A percentile compares a stretch with the other conserved stretches of the same genome.
phyloP scores from a whole-genome alignment of 2,797 vertebrate genomes.

The Peromyscus aztecus region DNA sequence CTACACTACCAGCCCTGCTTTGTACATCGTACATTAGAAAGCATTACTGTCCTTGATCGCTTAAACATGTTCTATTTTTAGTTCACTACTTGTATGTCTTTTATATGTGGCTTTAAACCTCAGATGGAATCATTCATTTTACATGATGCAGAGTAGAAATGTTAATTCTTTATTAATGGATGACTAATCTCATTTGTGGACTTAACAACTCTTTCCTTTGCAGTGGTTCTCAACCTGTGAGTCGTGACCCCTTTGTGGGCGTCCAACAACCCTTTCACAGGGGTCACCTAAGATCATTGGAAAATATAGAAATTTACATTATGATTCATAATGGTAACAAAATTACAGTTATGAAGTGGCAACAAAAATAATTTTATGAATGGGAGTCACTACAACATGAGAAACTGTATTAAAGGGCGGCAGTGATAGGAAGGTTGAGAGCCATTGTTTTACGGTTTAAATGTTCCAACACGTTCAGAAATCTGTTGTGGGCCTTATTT shows the following conservation, averaged over 20 bases:
- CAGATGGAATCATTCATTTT: not conserved
- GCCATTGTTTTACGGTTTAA: not conserved
- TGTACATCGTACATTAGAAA: conserved; percentile 18
- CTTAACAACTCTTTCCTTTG: not conserved
- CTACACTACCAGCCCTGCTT: not conserved
- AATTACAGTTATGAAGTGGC: not conserved
- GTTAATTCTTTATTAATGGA: not conserved
- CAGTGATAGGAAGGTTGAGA: not conserved
- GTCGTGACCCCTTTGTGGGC: not conserved
- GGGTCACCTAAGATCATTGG: not conserved
- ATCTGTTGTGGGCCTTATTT: conserved; percentile 5
- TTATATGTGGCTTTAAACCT: not conserved
- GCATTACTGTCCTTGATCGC: not conserved
- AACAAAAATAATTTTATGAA: not conserved
- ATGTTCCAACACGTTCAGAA: not conserved
- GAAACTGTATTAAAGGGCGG: not conserved
- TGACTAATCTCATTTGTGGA: not conserved
- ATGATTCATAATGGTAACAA: not conserved
- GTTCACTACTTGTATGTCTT: not conserved
- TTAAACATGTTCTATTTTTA: not conserved
- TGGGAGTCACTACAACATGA: not conserved
- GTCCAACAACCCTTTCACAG: not conserved
- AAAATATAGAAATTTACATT: not conserved
- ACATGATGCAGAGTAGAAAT: not conserved
- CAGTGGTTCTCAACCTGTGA: not conserved